Evolutionary conservation across 2,113 vertebrate species (phyloP).

Genomic region (Protomyctophum bolini): DNA sequence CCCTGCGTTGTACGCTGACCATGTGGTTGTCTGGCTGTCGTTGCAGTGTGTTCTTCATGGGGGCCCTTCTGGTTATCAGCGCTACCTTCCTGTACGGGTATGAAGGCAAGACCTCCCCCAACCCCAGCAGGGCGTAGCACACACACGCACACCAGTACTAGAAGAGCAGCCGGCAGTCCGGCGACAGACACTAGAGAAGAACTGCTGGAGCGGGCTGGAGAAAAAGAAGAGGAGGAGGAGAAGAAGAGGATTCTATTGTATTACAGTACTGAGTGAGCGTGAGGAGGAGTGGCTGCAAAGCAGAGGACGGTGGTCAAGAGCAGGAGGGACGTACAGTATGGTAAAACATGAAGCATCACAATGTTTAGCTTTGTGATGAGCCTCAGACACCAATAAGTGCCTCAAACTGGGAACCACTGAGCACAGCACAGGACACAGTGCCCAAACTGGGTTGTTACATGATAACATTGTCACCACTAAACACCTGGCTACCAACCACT

Average conservation of each 20-base stretch:
- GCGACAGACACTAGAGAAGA: slow-evolving; percentile 32
- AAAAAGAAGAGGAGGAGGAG: neutral
- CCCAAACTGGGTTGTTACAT: slow-evolving; percentile 5
- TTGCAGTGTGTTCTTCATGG: slow-evolving; percentile 91
- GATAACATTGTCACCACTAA: neutral
- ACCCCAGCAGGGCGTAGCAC: slow-evolving; percentile 86
- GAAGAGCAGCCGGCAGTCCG: slow-evolving; percentile 3
- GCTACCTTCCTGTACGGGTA: slow-evolving; percentile 97
- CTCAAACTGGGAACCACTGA: slow-evolving; percentile 41
- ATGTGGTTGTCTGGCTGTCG: slow-evolving; percentile 26
- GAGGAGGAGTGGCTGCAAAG: slow-evolving; percentile 2
- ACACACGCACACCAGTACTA: slow-evolving; percentile 19
- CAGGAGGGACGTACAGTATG: neutral
- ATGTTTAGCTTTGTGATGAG: slow-evolving; percentile 32
- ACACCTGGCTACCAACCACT: slow-evolving; percentile 8
- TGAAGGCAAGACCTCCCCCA: slow-evolving; percentile 86
- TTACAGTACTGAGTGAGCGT: neutral
- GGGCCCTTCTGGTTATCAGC: slow-evolving; percentile 89
- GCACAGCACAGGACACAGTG: slow-evolving; percentile 12
- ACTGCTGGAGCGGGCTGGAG: neutral
- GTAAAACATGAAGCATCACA: neutral
- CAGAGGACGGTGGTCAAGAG: neutral
- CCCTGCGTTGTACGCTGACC: neutral
- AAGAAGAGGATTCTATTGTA: slow-evolving; percentile 24
- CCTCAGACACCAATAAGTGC: slow-evolving; percentile 65